Evolutionary conservation across 2,113 vertebrate genomes (phyloP), one percentile per base, ranked within the genome.

Genomic region (Indicator maculatus): DNA sequence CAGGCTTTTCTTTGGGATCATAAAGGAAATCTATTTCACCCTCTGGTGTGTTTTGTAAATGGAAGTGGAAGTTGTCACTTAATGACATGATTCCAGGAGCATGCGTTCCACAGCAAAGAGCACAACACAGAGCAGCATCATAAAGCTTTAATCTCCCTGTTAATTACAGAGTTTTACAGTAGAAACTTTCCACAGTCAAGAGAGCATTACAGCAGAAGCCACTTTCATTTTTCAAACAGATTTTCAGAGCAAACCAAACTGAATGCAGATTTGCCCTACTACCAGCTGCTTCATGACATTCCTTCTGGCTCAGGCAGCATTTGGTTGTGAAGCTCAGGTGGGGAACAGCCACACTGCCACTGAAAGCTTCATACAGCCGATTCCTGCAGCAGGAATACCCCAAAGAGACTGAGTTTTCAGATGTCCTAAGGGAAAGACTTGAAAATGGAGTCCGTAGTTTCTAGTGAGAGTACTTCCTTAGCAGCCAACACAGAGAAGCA

Each of bases 121-220:
- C 58, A 66, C 2, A 3, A 41, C 38, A n/a, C 30, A 39, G 17
- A 69, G 55, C 58, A 64, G 64, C 89, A 52, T 82, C 78, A 70
- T 93, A 94, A 92, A 92, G 82, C 83, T 93, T 90, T 95, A 90
- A 94, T 79, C 80, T 86, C 61, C 65, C 83, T 78, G 21, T 65
- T 95, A 95, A 95, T 95, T 93, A 86, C 36, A 75, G 64, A 89
- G 64, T 80, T 91, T 88, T 88, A 74, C 31, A 67, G 76, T 38
- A 60, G 88, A 72, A 90, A 69, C 73, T 81, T 93, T 91, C 85
- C 41, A 21, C 21, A 52, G 33, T 88, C 6, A 3, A 65, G 89
- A 82, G 53, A 81, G 61, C 71, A 19, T 82, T 89, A 53, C 28
- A 93, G 61, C 59, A 69, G 90, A 75, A 45, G 85, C 60, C 45